These are phyloP conservation scores for human (Homo sapiens) DNA, from an alignment of 2,113 vertebrate species.

Conservation along the genomic window DNA sequence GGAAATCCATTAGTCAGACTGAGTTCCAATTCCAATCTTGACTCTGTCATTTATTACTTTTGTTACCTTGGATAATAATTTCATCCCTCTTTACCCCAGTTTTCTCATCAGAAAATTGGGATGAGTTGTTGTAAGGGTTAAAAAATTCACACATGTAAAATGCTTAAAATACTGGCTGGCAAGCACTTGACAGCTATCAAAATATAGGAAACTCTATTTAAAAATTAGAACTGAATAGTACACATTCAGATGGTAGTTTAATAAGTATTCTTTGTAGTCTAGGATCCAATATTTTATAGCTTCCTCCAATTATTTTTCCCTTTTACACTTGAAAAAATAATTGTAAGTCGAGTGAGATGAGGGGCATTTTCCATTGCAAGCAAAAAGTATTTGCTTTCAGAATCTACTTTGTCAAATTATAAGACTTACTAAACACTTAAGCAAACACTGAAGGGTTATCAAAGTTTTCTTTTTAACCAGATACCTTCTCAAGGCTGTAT, in stretches of 20 bases:
- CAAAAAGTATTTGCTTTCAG: constrained; percentile 15
- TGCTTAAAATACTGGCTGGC: not conserved
- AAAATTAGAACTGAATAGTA: not conserved
- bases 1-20: not conserved
- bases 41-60: not conserved
- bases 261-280: not conserved
- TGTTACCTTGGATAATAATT: not conserved
- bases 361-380: not conserved
- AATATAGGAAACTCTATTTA: not conserved
- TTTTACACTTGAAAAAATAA: not conserved
- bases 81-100: not conserved
- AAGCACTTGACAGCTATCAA: not conserved
- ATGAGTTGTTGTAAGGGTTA: not conserved
- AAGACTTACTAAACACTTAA: not conserved
- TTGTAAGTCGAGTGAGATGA: not conserved
- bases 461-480: not conserved
- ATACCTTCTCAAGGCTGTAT: not conserved
- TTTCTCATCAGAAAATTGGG: not conserved
- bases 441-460: not conserved
- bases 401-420: constrained; percentile 6
- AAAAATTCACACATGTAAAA: not conserved
- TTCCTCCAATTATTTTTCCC: not conserved
- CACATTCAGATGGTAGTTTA: not conserved
- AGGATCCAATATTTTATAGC: not conserved
- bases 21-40: constrained; percentile 11